Evolutionary conservation across 2,113 vertebrate genomes (phyloP), one percentile per base, ranked within the genome.

Genomic region (Mesocricetus auratus): DNA sequence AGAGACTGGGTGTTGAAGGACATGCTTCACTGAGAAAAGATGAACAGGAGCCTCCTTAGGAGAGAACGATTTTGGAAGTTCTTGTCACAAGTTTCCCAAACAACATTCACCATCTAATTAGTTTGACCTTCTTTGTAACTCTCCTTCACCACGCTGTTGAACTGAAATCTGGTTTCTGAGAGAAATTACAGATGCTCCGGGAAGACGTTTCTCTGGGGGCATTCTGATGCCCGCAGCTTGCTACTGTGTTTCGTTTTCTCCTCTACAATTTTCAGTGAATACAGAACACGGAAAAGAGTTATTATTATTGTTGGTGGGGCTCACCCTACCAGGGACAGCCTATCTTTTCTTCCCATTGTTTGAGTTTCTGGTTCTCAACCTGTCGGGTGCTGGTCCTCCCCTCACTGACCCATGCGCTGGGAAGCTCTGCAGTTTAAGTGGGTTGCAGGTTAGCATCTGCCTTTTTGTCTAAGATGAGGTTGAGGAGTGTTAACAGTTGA

Each of bases 21-120:
- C 11, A 22, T 39, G 45, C 90, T 47, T 45, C 69, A 21, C 5
- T 12, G 21, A 92, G 8, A 29, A 42, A 62, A 31, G 31, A 9
- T 50, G 64, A 45, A 7, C 3, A 56, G 47, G n/a, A 73, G 1
- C 53, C 10, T 90, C 33, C 36, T 95, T 56, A 45, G 53, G 60
- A 53, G 50, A 94, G 87, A 24, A 89, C 75, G 39, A 66, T 36
- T 85, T 96, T 66, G 36, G 26, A 92, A 83, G 47, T 78, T 83
- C 50, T 73, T 91, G 79, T 56, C 26, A 73, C 29, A 66, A 66
- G 26, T 90, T 95, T 96, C 64, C 73, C 58, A 81, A 86, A 42
- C 90, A 60, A 69, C 13, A 86, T 22, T 90, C 6, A 5, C 7
- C 24, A 11, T 82, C 17, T 50, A 8, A 22, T 39, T 68, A 10